Conservation (phyloP, 2,888 invertebrate genomes). For the Eumerus sabulonum region DNA sequence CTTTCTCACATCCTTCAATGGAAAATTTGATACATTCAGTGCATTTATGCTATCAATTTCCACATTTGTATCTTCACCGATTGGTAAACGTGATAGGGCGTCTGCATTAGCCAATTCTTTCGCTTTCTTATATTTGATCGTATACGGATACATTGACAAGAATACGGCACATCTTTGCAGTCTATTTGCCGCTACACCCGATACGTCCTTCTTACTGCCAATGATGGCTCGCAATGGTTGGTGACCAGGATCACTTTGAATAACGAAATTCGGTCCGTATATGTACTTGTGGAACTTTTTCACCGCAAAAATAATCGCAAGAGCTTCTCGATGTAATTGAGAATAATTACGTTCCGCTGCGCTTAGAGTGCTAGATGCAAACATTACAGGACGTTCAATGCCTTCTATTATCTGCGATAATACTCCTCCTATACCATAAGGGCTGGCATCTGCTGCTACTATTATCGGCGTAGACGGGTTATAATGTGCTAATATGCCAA, state of each 20-base stretch:
- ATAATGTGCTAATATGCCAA: constrained; percentile 29
- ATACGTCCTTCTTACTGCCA: constrained; percentile 52
- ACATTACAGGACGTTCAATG: constrained; percentile 47
- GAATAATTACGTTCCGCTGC: constrained; percentile 69
- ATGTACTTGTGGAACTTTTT: constrained; percentile 76
- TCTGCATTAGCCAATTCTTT: constrained; percentile 57
- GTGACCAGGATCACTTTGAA: constrained; percentile 7
- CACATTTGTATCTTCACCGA: constrained; percentile 1
- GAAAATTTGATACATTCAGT: constrained; percentile 32
- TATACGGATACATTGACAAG: constrained; percentile 38
- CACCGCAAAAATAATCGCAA: constrained; percentile 75
- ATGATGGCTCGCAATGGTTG: constrained; percentile 1
- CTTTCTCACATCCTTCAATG: constrained; percentile 34
- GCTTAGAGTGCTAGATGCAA: constrained; percentile 45
- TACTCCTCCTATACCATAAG: constrained; percentile 5
- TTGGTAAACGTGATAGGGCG: constrained; percentile 61
- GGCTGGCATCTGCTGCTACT: no score
- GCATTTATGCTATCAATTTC: constrained; percentile 51
- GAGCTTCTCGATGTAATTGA: constrained; percentile 72
- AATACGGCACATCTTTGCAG: constrained; percentile 40
- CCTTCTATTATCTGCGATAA: constrained; percentile 51
- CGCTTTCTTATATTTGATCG: constrained; percentile 41
- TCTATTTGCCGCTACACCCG: constrained; percentile 38
- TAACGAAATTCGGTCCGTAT: constrained; percentile 70
- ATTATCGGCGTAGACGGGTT: constrained; percentile 39